Percentiles rank a stretch among this genome's conserved stretches.
phyloP scores from a whole-genome alignment of 2,797 vertebrate species.

The Anas flavirostris region DNA sequence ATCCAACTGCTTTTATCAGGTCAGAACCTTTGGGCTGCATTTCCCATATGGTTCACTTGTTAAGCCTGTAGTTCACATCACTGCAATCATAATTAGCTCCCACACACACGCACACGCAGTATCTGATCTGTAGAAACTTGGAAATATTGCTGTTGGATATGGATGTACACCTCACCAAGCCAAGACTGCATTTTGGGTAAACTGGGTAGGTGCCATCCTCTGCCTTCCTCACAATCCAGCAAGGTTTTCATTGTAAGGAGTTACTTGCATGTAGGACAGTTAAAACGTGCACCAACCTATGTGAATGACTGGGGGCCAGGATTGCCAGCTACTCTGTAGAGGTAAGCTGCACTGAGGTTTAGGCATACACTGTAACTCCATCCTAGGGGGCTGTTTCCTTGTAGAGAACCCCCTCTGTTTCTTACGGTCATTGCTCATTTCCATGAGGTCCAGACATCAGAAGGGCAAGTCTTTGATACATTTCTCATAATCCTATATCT shows the following conservation, averaged over 20 bases:
- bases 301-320: not conserved
- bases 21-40: not conserved
- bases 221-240: not conserved
- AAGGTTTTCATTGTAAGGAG: not conserved
- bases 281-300: not conserved
- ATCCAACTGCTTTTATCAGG: not conserved
- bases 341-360: not conserved
- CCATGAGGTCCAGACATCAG: not conserved
- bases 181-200: not conserved
- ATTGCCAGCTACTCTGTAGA: not conserved
- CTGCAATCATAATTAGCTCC: not conserved
- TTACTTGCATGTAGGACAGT: not conserved
- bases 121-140: not conserved
- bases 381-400: not conserved
- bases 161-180: not conserved
- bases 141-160: not conserved
- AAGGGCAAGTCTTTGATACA: not conserved
- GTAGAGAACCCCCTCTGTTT: not conserved
- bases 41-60: not conserved
- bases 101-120: too few species aligned
- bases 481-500: not conserved
- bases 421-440: not conserved
- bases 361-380: not conserved
- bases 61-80: not conserved
- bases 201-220: not conserved